phyloP scores from a whole-genome alignment of 2,888 invertebrate genomes.

The Seladonia tumulorum region DNA sequence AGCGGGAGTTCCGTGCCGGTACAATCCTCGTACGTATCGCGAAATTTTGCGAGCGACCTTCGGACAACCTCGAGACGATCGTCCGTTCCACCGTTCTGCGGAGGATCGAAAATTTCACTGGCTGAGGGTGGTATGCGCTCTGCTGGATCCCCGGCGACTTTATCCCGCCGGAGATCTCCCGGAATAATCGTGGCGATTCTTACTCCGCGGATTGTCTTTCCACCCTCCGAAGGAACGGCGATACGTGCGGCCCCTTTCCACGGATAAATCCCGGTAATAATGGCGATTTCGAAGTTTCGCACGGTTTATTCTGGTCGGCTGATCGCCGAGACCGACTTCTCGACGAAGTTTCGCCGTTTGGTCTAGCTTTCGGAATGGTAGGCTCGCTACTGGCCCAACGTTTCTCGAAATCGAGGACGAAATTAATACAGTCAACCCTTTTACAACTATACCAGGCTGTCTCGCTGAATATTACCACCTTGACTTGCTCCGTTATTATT shows the following conservation, averaged over 20 bases:
- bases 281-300: slow-evolving; percentile 17
- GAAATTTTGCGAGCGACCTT: slow-evolving; percentile 18
- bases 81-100: neutral
- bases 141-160: slow-evolving; percentile 25
- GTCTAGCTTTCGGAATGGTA: neutral
- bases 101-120: slow-evolving; percentile 33
- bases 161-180: slow-evolving; percentile 45
- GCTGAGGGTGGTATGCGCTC: neutral
- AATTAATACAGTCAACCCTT: neutral
- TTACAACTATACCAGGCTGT: neutral
- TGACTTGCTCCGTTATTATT: neutral
- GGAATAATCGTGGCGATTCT: slow-evolving; percentile 49
- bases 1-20: neutral
- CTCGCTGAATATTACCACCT: neutral
- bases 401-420: neutral
- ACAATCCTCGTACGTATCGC: slow-evolving; percentile 42
- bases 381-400: neutral
- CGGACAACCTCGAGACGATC: slow-evolving; percentile 15
- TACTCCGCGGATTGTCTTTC: slow-evolving; percentile 52
- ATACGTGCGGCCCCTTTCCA: slow-evolving; percentile 36
- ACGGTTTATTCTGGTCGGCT: slow-evolving; percentile 6
- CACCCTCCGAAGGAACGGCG: slow-evolving; percentile 36
- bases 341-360: neutral
- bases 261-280: slow-evolving; percentile 40
- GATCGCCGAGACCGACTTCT: neutral